These are phyloP conservation scores for Diplodus sargus DNA, from an alignment of 2,797 vertebrate species.

Conservation along the genomic window DNA sequence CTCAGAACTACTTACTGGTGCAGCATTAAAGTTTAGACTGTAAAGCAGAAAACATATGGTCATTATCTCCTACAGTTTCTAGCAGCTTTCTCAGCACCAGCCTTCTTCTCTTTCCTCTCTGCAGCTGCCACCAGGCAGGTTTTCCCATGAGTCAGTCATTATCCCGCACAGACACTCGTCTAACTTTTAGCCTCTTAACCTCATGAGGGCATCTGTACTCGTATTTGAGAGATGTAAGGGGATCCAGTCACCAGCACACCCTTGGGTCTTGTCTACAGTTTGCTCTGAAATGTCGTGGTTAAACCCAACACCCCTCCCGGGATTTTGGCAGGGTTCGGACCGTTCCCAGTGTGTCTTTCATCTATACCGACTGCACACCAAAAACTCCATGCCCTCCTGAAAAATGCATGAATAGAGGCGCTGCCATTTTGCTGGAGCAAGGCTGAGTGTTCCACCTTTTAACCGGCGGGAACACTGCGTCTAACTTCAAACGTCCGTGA, in stretches of 20 bases:
- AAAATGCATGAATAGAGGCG: constrained; percentile 41
- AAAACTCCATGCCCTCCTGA: constrained; percentile 31
- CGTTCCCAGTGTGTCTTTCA: constrained; percentile 37
- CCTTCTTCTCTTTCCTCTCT: constrained; percentile 25
- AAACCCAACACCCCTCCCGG: constrained; percentile 79
- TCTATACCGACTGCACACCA: constrained; percentile 43
- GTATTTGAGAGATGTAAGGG: constrained; percentile 58
- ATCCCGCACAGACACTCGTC: constrained; percentile 43
- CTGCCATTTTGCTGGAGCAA: constrained; percentile 16
- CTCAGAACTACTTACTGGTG: constrained; percentile 9
- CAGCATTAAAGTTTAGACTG: background rate
- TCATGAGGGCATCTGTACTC: constrained; percentile 53
- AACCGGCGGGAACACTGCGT: background rate
- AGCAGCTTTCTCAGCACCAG: constrained; percentile 2
- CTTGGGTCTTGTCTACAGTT: constrained; percentile 73
- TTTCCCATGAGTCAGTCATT: constrained; percentile 50
- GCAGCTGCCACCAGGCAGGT: constrained; percentile 20
- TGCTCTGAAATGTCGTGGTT: constrained; percentile 79
- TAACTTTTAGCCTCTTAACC: constrained; percentile 66
- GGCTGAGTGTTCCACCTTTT: constrained; percentile 10
- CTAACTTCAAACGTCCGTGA: background rate
- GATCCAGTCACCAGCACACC: constrained; percentile 73
- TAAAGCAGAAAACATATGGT: constrained; percentile 6
- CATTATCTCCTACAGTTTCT: background rate
- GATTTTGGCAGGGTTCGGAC: constrained; percentile 57